Evolutionary conservation across 2,888 invertebrate genomes (phyloP).

Genomic region (Neoascia interrupta): DNA sequence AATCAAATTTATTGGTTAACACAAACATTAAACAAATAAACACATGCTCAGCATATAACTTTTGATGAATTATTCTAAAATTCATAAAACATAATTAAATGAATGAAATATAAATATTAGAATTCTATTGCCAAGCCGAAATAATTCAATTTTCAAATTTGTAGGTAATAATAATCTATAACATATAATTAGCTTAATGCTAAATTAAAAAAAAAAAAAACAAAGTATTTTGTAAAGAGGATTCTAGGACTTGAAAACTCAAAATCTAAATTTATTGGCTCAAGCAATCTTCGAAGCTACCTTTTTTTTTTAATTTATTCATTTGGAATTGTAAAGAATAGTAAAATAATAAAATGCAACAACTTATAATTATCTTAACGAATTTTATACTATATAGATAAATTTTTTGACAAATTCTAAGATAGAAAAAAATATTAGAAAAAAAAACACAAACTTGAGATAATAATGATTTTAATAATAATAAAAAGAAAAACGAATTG

Average conservation of each 20-base stretch:
- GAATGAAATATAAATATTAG: constrained; percentile 36
- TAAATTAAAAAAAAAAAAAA: constrained; percentile 27
- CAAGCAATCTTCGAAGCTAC: constrained; percentile 36
- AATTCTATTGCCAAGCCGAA: constrained; percentile 30
- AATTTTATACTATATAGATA: constrained; percentile 64
- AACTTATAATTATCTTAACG: constrained; percentile 54
- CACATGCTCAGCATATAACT: constrained; percentile 35
- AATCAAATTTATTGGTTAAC: constrained; percentile 37
- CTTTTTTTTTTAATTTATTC: constrained; percentile 14
- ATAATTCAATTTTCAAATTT: constrained; percentile 1
- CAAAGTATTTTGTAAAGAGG: constrained; percentile 41
- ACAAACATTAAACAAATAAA: constrained; percentile 36
- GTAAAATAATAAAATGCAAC: constrained; percentile 11
- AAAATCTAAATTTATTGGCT: constrained; percentile 27
- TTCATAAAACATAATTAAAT: constrained; percentile 27
- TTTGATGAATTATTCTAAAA: constrained; percentile 21
- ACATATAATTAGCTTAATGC: constrained; percentile 18
- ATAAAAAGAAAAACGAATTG: neutral
- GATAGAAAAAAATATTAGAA: constrained; percentile 36
- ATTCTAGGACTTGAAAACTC: constrained; percentile 34
- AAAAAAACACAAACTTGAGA: neutral
- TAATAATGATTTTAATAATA: constrained; percentile 17
- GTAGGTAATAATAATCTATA: constrained; percentile 33
- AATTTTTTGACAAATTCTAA: too few species aligned
- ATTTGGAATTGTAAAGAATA: constrained; percentile 38